phyloP scores from a whole-genome alignment of 2,888 invertebrate species.

The Habrosyne pyritoides region DNA sequence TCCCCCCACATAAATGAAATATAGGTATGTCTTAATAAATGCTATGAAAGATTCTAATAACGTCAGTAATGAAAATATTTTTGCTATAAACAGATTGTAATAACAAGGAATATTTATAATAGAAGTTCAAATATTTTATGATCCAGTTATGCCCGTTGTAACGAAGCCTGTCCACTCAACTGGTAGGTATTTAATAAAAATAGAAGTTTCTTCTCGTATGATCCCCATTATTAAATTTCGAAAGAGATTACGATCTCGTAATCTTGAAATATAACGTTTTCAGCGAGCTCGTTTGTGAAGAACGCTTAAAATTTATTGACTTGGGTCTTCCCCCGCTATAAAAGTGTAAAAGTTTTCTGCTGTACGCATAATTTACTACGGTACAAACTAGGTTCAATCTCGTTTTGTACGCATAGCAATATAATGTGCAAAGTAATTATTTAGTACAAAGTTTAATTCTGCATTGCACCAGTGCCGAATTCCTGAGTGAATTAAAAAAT shows the following conservation, averaged over 20 bases:
- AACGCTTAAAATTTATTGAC: conserved; percentile 66
- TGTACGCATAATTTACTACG: conserved; percentile 60
- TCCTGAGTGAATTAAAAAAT: conserved; percentile 49
- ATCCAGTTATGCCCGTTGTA: conserved; percentile 9
- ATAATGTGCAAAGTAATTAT: conserved; percentile 47
- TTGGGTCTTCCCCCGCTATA: conserved; percentile 55
- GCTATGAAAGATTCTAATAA: conserved; percentile 2
- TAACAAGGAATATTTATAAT: conserved; percentile 9
- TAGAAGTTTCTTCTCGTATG: conserved; percentile 55
- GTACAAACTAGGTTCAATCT: conserved; percentile 52
- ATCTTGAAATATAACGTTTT: conserved; percentile 69
- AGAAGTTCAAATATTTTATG: conserved; percentile 10
- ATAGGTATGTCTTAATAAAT: neutral
- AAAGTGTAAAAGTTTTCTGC: conserved; percentile 65
- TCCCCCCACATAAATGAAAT: neutral
- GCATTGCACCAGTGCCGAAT: conserved; percentile 61
- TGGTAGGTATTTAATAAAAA: conserved; percentile 42
- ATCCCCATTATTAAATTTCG: conserved; percentile 69
- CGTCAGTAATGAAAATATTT: conserved; percentile 2
- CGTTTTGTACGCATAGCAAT: conserved; percentile 18
- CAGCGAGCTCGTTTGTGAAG: conserved; percentile 59
- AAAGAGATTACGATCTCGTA: conserved; percentile 67
- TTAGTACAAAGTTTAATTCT: conserved; percentile 60
- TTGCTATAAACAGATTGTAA: conserved; percentile 1
- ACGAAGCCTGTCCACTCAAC: conserved; percentile 9